Base-by-base conservation (phyloP, 2,113 vertebrate genomes). In the Phoxinus phoxinus region DNA sequence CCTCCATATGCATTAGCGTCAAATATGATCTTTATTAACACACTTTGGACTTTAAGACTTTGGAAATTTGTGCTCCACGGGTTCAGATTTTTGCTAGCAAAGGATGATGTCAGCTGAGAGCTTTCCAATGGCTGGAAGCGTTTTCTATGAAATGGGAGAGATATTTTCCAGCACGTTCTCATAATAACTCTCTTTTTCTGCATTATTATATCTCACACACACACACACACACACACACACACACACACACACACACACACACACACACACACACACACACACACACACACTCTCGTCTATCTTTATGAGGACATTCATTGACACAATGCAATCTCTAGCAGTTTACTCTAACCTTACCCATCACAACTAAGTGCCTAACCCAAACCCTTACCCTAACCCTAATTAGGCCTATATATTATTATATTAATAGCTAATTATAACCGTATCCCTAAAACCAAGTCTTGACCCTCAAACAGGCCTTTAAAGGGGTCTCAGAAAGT, bases 71-170 rank as follows among this genome's bases (percentile, higher is more conserved):
- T 89, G 92, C 91, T 89, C 86, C 83, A 84, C 88, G 89, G 89
- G 87, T 89, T 89, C 84, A 90, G 87, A 84, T 87, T 85, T 85
- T 79, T 76, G 83, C 86, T 83, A 85, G 84, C 83, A 78, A 41
- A 86, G 85, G 88, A 89, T 93, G 90, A 93, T 92, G 92, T 94
- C 93, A 94, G 90, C 89, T 86, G 89, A 88, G 86, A 91, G 76
- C 89, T 85, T 91, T 94, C 87, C 94, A 94, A 88, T 87, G 91
- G 92, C 91, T 93, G 92, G 91, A 92, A 90, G 91, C 89, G 84
- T 93, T 86, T 72, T 69, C 84, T 86, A 63, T 88, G 92, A 90
- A 93, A 93, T 77, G n/a, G 53, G 76, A 89, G 91, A 91, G 90
- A 88, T 82, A 88, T 84, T 93, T 93, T 93, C 91, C 92, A 93